Evolutionary conservation across 2,113 vertebrate species (phyloP).

Genomic region (Poeciliopsis prolifica): DNA sequence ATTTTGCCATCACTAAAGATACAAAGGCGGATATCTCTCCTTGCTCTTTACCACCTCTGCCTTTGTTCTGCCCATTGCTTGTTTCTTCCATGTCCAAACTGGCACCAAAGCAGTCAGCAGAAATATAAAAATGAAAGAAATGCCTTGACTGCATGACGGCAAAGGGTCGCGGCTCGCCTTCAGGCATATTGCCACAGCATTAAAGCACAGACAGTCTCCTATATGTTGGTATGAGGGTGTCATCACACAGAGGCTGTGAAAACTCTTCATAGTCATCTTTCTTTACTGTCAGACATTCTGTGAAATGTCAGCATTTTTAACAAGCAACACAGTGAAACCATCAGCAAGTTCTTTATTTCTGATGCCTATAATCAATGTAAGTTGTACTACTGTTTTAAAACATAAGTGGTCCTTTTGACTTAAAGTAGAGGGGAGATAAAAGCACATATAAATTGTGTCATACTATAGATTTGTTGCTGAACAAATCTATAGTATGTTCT

Average conservation of each 20-base stretch:
- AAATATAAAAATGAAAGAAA: background rate
- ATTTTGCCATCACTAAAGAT: too few species aligned
- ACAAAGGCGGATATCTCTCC: too few species aligned
- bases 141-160: conserved; percentile 12
- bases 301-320: conserved; percentile 40
- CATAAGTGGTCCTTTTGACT: conserved; percentile 15
- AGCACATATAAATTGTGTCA: conserved; percentile 39
- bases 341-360: conserved; percentile 30
- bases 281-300: conserved; percentile 45
- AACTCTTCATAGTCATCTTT: conserved; percentile 53
- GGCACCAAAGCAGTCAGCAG: background rate
- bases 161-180: conserved; percentile 26
- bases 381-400: conserved; percentile 22
- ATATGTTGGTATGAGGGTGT: conserved; percentile 32
- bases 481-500: too few species aligned
- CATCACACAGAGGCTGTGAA: conserved; percentile 35
- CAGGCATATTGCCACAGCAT: conserved; percentile 22
- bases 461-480: conserved; percentile 42
- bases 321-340: conserved; percentile 20
- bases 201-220: conserved; percentile 20
- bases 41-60: too few species aligned
- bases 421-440: conserved; percentile 34
- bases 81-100: too few species aligned
- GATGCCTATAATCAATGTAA: conserved; percentile 42
- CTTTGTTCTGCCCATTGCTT: too few species aligned